phyloP scores from a whole-genome alignment of 1,140 invertebrate species.

The Gonioctena quinquepunctata region DNA sequence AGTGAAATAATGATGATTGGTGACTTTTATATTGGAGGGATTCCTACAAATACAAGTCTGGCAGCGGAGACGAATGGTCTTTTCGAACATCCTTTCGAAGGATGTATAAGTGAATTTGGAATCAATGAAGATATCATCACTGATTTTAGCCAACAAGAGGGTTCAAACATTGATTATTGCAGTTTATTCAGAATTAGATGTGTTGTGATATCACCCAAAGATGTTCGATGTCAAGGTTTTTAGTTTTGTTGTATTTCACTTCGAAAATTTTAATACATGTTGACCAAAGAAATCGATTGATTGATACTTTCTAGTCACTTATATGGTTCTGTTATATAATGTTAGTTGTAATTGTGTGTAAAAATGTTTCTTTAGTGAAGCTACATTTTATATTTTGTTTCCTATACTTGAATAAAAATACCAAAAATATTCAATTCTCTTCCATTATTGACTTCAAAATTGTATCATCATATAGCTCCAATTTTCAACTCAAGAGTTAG shows the following conservation, averaged over 20 bases:
- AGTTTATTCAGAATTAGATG: slow-evolving; percentile 23
- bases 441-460: too few species aligned
- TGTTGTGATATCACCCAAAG: not conserved
- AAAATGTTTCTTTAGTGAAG: too few species aligned
- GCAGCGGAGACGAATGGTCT: slow-evolving; percentile 35
- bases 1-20: slow-evolving; percentile 7
- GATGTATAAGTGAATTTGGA: slow-evolving; percentile 49
- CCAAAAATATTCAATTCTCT: too few species aligned
- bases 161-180: slow-evolving; percentile 62
- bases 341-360: too few species aligned
- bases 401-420: too few species aligned
- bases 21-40: slow-evolving; percentile 47
- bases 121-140: slow-evolving; percentile 47
- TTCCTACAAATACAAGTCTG: slow-evolving; percentile 33
- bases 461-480: too few species aligned
- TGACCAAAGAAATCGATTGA: too few species aligned
- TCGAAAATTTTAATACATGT: not conserved
- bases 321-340: not conserved
- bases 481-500: too few species aligned
- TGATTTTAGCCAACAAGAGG: slow-evolving; percentile 61
- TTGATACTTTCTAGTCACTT: not conserved
- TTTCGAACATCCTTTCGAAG: slow-evolving; percentile 45
- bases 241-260: not conserved
- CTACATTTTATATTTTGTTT: too few species aligned
- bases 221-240: not conserved